Conservation (phyloP, 1,140 invertebrate genomes). For the Trachelipus rathkii region DNA sequence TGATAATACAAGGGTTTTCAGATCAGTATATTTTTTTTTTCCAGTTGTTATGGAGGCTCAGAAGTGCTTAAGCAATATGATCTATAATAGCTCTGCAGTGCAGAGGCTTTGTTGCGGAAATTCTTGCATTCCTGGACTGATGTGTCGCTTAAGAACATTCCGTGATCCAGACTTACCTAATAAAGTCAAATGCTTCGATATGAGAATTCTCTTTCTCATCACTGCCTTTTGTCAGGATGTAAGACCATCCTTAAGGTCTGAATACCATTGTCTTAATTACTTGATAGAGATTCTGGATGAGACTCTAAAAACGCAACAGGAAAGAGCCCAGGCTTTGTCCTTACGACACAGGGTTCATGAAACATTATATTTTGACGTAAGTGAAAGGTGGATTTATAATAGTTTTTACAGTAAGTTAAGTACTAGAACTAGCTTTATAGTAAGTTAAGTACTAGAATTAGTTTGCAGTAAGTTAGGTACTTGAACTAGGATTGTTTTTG, state of each 20-base stretch:
- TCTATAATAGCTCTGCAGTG: slow-evolving; percentile 72
- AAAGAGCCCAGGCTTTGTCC: slow-evolving; percentile 42
- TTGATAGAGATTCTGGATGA: slow-evolving; percentile 74
- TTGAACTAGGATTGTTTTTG: too few species aligned
- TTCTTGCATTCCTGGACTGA: slow-evolving; percentile 66
- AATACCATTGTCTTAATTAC: slow-evolving; percentile 74
- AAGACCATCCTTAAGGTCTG: slow-evolving; percentile 63
- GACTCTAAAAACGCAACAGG: slow-evolving; percentile 56
- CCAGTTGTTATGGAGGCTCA: slow-evolving; percentile 68
- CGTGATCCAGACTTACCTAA: slow-evolving; percentile 58
- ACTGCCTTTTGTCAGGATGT: slow-evolving; percentile 71
- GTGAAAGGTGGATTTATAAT: too few species aligned
- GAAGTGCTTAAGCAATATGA: slow-evolving; percentile 84
- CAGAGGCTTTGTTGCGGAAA: slow-evolving; percentile 67
- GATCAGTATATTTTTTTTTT: slow-evolving; percentile 3
- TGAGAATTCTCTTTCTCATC: slow-evolving; percentile 81
- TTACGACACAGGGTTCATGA: slow-evolving; percentile 8
- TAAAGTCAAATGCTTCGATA: slow-evolving; percentile 78
- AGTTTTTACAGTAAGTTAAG: too few species aligned
- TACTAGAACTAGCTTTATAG: too few species aligned
- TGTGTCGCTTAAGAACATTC: slow-evolving; percentile 68
- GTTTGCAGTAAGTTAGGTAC: too few species aligned
- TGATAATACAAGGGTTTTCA: too few species aligned
- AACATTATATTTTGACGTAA: slow-evolving; percentile 31
- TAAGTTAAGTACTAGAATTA: too few species aligned